Evolutionary conservation across 2,113 vertebrate species (phyloP), one percentile per base, ranked within the genome.

Genomic region (Psilopogon haemacephalus): DNA sequence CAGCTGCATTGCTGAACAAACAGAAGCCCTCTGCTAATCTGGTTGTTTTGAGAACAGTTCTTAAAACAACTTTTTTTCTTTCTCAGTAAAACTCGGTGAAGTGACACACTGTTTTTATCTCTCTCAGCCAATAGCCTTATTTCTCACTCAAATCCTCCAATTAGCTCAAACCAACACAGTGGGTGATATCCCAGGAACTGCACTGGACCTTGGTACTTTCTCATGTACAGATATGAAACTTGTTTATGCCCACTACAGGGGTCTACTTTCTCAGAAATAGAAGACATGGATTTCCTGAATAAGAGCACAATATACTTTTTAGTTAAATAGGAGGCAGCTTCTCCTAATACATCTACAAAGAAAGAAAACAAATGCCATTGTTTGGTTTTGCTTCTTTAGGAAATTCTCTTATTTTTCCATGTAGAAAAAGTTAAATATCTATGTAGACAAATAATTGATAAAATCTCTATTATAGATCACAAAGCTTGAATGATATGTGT

Each of bases 231-330:
- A 69, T 12, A 11, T 42, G 28, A 26, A 86, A 68, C 3, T 64
- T 33, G 4, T 59, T 11, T 1, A 0, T 46, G 9, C 1, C 11
- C 35, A 10, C 9, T 50, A 13, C 1, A 69, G 21, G 65, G 9
- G 12, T 5, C 5, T 48, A 4, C 12, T 40, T 81, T 48, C 33
- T 80, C 28, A 84, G 60, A 64, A 75, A 75, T 32, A 68, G 30
- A 84, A 48, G 15, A 54, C 9, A n/a, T 30, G 1, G 24, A 40
- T 68, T 63, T 75, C 15, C 12, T 75, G 27, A 40, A 6, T 42
- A 72, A 72, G 6, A 93, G 5, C 13, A 83, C 13, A 58, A 16
- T 10, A 11, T 6, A 24, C 30, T 30, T 68, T 27, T 50, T 48
- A 77, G 50, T n/a, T 63, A 72, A 80, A 38, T 12, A 44, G 5